Conservation (phyloP, 2,113 vertebrate species). For the Ranitomeya imitator region DNA sequence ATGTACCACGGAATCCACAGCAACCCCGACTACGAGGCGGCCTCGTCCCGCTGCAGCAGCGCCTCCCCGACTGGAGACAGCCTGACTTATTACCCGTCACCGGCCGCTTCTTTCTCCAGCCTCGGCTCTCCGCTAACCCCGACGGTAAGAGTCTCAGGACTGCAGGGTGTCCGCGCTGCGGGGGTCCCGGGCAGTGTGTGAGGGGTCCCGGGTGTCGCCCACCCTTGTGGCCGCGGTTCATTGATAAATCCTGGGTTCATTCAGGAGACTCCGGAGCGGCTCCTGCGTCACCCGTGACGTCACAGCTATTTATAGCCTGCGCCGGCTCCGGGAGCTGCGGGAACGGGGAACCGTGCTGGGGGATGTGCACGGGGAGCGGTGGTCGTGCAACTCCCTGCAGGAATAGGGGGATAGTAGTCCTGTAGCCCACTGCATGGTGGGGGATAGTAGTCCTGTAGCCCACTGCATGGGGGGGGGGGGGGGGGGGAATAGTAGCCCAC, state of each 20-base stretch:
- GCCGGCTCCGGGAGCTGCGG: slow-evolving; percentile 53
- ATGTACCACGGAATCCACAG: slow-evolving; percentile 85
- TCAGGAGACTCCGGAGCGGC: slow-evolving; percentile 97
- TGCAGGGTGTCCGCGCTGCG: slow-evolving; percentile 30
- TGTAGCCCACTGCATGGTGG: no score
- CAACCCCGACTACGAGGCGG: slow-evolving; percentile 83
- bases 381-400: no score
- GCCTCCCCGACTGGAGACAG: slow-evolving; percentile 88
- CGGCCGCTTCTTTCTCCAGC: slow-evolving; percentile 84
- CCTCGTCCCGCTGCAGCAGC: slow-evolving; percentile 93
- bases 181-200: not conserved
- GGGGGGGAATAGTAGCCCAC: no score
- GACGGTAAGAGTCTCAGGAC: slow-evolving; percentile 74
- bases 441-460: no score
- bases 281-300: slow-evolving; percentile 96
- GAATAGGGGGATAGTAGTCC: no score
- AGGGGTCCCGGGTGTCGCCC: no score
- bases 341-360: not conserved
- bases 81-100: slow-evolving; percentile 83
- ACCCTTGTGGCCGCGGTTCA: slow-evolving; percentile 88
- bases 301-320: slow-evolving; percentile 89
- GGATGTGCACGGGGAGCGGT: no score
- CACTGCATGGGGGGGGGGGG: no score
- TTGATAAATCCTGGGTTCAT: slow-evolving; percentile 95
- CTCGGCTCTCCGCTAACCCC: slow-evolving; percentile 87